Base-by-base conservation (phyloP, 2,113 vertebrate species). In the Antechinus stuartii region DNA sequence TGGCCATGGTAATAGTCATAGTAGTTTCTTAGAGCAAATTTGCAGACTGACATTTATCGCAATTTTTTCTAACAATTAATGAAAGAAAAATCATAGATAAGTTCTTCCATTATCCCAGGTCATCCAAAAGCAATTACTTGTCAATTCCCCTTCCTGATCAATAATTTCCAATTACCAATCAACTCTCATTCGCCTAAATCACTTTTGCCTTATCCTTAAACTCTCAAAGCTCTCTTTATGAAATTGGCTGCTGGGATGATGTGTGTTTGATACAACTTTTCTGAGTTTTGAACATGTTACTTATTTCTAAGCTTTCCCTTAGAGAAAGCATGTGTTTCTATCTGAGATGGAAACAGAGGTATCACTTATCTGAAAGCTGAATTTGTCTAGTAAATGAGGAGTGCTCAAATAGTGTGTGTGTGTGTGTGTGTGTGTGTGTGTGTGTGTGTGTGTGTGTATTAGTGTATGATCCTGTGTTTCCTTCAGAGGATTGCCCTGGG, bases 31-130 rank as follows among this genome's bases (percentile, higher is more conserved):
- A 11, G 30, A n/a, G 1, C 22, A 76, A 42, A n/a, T 76, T 42
- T n/a, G 1, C 35, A 22, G 5, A 8, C 6, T 84, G 16, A 42
- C n/a, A 84, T 42, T 7, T 84, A 23, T n/a, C 6, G 42, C n/a
- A n/a, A 42, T 42, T n/a, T 84, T 42, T n/a, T 35, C 16, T 23
- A 5, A 23, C n/a, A 6, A 76, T 61, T 9, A 53, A 47, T 23
- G n/a, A 27, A 26, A 55, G 11, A 19, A n/a, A 42, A 30, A n/a
- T 89, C 50, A 54, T 91, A 14, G 12, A 50, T n/a, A 57, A n/a
- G 23, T 94, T 93, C 30, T 90, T 94, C 95, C 16, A n/a, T 92
- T 30, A 23, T 52, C 61, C 27, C 52, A 16, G 42, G 91, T 23
- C 52, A 76, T 46, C 93, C 27, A 95, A 92, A 10, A 94, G 26